Conservation (phyloP, 2,113 vertebrate genomes). For the Lepus timidus region DNA sequence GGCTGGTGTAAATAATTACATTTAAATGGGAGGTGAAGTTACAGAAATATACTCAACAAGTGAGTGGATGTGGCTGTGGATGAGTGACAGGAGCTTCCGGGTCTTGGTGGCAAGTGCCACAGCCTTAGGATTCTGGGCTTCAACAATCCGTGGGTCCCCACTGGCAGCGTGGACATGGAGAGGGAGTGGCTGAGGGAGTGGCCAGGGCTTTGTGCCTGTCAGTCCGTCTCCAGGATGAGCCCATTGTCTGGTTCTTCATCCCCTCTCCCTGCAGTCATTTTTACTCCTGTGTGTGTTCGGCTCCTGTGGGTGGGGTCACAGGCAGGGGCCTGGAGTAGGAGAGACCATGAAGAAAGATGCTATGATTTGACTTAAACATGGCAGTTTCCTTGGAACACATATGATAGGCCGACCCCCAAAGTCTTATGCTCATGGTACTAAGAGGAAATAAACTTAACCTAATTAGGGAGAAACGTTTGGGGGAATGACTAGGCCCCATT, state of each 20-base stretch:
- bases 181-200: not conserved
- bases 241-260: not conserved
- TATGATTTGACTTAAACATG: too few relatives aligned
- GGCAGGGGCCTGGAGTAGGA: not conserved
- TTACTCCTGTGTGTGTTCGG: not conserved
- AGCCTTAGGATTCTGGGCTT: not conserved
- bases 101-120: not conserved
- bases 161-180: not conserved
- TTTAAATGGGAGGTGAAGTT: not conserved
- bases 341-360: not conserved
- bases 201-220: too few relatives aligned
- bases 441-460: too few relatives aligned
- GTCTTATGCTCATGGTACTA: too few relatives aligned
- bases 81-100: fast-evolving
- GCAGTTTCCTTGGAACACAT: too few relatives aligned
- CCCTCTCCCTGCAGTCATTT: not conserved
- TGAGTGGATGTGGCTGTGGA: too few relatives aligned
- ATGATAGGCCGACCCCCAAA: too few relatives aligned
- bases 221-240: not conserved
- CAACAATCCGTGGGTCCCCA: not conserved
- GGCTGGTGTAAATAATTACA: not conserved
- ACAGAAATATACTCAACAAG: not conserved
- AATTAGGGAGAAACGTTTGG: too few relatives aligned
- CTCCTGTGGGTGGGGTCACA: too few relatives aligned
- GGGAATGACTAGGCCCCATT: too few relatives aligned